These are phyloP conservation scores for Machaerirhynchus nigripectus DNA, from an alignment of 2,113 vertebrate species.

Conservation along the genomic window DNA sequence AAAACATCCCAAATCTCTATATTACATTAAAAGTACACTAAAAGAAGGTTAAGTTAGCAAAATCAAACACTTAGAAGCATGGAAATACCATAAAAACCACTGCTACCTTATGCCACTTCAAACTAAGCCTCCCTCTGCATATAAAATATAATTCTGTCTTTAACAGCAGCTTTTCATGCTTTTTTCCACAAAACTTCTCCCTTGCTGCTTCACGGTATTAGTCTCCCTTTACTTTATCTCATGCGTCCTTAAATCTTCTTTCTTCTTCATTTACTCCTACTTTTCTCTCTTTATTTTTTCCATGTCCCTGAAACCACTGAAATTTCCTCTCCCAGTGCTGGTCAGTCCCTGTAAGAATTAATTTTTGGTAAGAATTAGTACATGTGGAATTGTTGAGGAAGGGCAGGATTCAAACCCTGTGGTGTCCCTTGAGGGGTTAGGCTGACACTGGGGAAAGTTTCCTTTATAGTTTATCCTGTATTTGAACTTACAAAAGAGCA, in stretches of 20 bases:
- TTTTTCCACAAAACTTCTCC: neutral
- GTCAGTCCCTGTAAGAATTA: neutral
- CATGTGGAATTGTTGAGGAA: neutral
- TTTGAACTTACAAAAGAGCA: neutral
- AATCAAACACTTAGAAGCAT: neutral
- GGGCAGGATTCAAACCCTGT: neutral
- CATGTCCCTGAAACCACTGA: neutral
- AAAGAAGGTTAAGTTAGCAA: neutral
- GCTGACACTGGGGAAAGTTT: neutral
- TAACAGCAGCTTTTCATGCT: neutral
- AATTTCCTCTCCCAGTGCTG: neutral
- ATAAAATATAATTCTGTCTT: neutral
- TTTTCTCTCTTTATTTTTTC: neutral
- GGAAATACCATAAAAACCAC: neutral
- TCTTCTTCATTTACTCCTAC: neutral
- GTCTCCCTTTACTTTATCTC: neutral
- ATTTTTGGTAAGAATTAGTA: neutral
- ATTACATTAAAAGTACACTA: neutral
- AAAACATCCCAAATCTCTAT: neutral
- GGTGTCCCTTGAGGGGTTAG: accelerated
- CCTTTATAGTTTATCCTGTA: neutral
- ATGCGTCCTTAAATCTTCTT: neutral
- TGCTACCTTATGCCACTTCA: neutral
- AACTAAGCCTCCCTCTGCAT: neutral
- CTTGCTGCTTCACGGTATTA: neutral